Base-by-base conservation (phyloP, 64 coral and sea anemone species). In the Montipora cactus region DNA sequence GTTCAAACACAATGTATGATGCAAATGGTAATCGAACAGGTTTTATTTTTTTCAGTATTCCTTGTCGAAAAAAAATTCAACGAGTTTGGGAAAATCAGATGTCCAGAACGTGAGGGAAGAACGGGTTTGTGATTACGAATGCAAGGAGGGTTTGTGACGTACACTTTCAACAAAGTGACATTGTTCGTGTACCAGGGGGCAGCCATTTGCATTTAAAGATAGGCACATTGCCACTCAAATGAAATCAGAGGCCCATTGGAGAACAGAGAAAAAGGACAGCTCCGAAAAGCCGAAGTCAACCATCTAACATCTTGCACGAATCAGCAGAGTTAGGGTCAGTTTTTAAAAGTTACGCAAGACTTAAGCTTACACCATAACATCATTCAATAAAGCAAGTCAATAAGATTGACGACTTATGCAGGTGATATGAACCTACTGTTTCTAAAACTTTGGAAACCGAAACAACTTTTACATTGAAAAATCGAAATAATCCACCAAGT, bases 111-210 rank as follows among this genome's bases (percentile, higher is more conserved):
- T 79, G 49, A 50, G 44, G 77, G 46, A 79, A 79, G 45, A 15
- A 79, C 77, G 47, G 77, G 11, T 79, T 79, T 50, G 13, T 48
- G 44, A 79, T 79, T 49, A 79, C 47, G 45, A 79, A 79, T 48
- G 77, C 77, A 79, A 79, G 49, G 11, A 50, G 44, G 48, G 44
- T 79, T 79, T 79, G 77, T 50, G 55, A 48, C 77, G 46, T 79
- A 48, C 77, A 79, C 47, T 79, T 71, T 71, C 13, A 22, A 23
- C 22, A 23, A 23, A 23, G 22, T 23, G 22, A 71, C 46, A 49
- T 79, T 51, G 46, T 79, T 49, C 49, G 49, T 79, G 77, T 79
- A 51, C 77, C 47, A 79, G 77, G 77, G 67, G 77, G 77, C 47
- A 79, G 77, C 18, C 77, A 5, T 49, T 23, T 23, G 22, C 22